Percentiles rank a stretch among this genome's conserved stretches.
Evolutionary conservation across 2,113 vertebrate species (phyloP).

Genomic region (Psettodes erumei): DNA sequence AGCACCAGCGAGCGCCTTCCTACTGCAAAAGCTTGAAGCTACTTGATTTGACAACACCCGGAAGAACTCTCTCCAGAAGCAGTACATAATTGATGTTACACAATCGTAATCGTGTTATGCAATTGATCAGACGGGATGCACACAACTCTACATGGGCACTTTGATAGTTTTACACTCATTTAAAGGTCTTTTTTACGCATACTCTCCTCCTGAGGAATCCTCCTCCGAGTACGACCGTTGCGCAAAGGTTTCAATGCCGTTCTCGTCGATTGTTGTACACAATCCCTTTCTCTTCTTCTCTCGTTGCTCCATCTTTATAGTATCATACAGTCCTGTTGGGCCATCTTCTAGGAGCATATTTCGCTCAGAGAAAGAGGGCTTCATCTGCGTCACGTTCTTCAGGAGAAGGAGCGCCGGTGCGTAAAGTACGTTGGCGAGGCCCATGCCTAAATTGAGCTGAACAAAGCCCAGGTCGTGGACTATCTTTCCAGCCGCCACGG

Average conservation of each 20-base stretch:
- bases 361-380: slow-evolving; percentile 92
- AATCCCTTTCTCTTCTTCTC: slow-evolving; percentile 80
- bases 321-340: slow-evolving; percentile 93
- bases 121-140: slow-evolving; percentile 70
- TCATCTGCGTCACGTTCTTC: slow-evolving; percentile 91
- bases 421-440: slow-evolving; percentile 94
- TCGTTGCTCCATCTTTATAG: slow-evolving; percentile 92
- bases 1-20: slow-evolving; percentile 43
- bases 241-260: slow-evolving; percentile 77
- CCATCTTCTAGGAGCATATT: slow-evolving; percentile 96
- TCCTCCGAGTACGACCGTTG: slow-evolving; percentile 82
- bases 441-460: slow-evolving; percentile 96
- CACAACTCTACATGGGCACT: slow-evolving; percentile 72
- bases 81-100: slow-evolving; percentile 73
- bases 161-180: slow-evolving; percentile 52
- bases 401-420: slow-evolving; percentile 92
- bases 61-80: slow-evolving; percentile 42
- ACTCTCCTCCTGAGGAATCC: slow-evolving; percentile 88
- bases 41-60: slow-evolving; percentile 52
- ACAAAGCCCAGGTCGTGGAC: slow-evolving; percentile 94
- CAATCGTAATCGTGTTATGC: slow-evolving; percentile 79
- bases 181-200: slow-evolving; percentile 81
- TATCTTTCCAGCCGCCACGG: slow-evolving; percentile 93
- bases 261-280: slow-evolving; percentile 79
- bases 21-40: slow-evolving; percentile 59